Percentiles rank a stretch among this genome's conserved stretches.
These are phyloP conservation scores for Bettongia penicillata DNA, from an alignment of 2,113 vertebrate species.

Conservation along the genomic window DNA sequence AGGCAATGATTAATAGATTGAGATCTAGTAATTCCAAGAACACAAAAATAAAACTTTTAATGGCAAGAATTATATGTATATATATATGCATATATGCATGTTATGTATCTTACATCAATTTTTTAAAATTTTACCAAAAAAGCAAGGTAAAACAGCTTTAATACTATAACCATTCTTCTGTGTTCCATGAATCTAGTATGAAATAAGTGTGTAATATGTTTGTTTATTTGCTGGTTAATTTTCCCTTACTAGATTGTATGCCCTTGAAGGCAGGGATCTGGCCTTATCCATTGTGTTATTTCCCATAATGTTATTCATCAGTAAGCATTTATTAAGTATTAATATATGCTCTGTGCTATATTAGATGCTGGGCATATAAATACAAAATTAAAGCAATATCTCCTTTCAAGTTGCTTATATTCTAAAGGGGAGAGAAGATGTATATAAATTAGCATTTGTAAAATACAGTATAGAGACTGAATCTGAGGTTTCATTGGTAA, in stretches of 20 bases:
- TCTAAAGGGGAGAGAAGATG: background rate
- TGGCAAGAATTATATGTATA: background rate
- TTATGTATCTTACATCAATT: slow-evolving; percentile 6
- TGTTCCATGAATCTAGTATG: background rate
- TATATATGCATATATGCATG: no score
- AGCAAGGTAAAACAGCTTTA: background rate
- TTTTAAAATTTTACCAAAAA: slow-evolving; percentile 16
- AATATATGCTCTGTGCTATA: background rate
- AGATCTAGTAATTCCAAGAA: background rate
- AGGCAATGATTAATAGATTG: background rate
- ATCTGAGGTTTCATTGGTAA: background rate
- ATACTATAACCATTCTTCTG: background rate
- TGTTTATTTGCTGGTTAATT: background rate
- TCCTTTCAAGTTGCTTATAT: background rate
- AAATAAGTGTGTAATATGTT: background rate
- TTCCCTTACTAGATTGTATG: slow-evolving; percentile 27
- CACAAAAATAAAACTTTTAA: background rate
- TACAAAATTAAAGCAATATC: background rate
- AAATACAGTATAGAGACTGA: background rate
- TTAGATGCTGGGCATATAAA: background rate
- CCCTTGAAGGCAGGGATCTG: background rate
- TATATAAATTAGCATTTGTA: background rate
- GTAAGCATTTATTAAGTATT: background rate
- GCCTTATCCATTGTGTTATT: background rate
- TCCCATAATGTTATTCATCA: background rate